Conservation (phyloP, 2,888 invertebrate genomes). For the Drosophila testacea region DNA sequence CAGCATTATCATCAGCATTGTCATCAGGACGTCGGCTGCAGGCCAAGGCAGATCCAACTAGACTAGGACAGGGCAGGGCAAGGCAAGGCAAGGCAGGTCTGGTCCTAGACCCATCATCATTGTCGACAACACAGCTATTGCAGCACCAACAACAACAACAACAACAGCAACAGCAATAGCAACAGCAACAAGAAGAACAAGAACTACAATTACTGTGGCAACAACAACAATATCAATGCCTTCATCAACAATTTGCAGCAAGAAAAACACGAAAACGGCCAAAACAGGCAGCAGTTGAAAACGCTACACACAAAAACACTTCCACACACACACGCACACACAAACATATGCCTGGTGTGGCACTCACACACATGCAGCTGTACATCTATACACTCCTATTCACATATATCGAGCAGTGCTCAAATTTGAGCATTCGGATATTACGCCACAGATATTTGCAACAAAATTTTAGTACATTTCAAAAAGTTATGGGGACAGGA, state of each 20-base stretch:
- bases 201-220: conserved; percentile 40
- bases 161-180: conserved; percentile 39
- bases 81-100: not conserved
- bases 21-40: conserved; percentile 17
- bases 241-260: conserved; percentile 77
- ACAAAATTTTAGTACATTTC: conserved; percentile 51
- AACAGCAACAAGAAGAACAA: conserved; percentile 31
- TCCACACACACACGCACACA: conserved; percentile 22
- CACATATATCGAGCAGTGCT: conserved; percentile 34
- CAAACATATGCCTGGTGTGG: not conserved
- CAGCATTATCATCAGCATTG: conserved; percentile 19
- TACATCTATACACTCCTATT: not conserved
- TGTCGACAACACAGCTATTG: conserved; percentile 64
- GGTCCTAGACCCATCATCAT: conserved; percentile 63
- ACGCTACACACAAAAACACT: conserved; percentile 50
- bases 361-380: conserved; percentile 15
- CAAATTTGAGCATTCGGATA: conserved; percentile 52
- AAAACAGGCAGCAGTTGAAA: conserved; percentile 57
- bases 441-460: conserved; percentile 65
- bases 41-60: conserved; percentile 8
- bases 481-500: conserved; percentile 3
- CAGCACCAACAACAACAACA: conserved; percentile 25
- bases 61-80: not conserved
- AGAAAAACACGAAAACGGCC: conserved; percentile 58
- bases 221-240: conserved; percentile 56